Evolutionary conservation across 2,888 invertebrate genomes (phyloP).

Genomic region (Dryococelus australis): DNA sequence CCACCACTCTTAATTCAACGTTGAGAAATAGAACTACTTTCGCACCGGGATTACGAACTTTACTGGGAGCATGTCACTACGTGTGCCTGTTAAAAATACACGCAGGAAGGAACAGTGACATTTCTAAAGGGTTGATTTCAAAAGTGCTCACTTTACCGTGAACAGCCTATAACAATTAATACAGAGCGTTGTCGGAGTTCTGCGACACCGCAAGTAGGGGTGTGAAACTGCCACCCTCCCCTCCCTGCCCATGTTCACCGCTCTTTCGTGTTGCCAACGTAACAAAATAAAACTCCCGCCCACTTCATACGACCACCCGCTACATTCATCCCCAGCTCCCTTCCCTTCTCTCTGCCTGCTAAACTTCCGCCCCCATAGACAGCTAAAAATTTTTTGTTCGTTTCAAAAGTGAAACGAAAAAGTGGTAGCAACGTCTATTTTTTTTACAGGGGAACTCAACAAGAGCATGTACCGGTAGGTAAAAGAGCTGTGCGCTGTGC

Average conservation of each 20-base stretch:
- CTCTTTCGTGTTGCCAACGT: neutral
- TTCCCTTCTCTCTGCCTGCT: too few species aligned
- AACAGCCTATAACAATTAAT: neutral
- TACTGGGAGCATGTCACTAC: too few species aligned
- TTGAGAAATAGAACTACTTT: too few species aligned
- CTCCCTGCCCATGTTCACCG: neutral
- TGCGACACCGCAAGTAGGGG: neutral
- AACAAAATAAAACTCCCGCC: constrained; percentile 1
- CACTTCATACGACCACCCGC: neutral
- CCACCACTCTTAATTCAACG: too few species aligned
- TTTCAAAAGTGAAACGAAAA: neutral
- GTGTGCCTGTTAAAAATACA: too few species aligned
- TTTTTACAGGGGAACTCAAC: neutral
- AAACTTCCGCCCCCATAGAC: neutral
- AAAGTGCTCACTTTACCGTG: too few species aligned
- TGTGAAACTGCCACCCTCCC: neutral
- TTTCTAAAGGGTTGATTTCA: too few species aligned
- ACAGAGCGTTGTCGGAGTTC: constrained; percentile 38
- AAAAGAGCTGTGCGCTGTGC: neutral
- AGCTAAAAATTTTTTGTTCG: neutral
- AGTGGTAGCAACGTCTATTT: neutral
- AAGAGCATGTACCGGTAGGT: neutral
- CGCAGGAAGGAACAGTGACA: too few species aligned
- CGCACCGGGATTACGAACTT: too few species aligned
- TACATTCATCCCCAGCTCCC: neutral